Conservation (phyloP, 2,113 vertebrate genomes). For the Epinephelus fuscoguttatus region DNA sequence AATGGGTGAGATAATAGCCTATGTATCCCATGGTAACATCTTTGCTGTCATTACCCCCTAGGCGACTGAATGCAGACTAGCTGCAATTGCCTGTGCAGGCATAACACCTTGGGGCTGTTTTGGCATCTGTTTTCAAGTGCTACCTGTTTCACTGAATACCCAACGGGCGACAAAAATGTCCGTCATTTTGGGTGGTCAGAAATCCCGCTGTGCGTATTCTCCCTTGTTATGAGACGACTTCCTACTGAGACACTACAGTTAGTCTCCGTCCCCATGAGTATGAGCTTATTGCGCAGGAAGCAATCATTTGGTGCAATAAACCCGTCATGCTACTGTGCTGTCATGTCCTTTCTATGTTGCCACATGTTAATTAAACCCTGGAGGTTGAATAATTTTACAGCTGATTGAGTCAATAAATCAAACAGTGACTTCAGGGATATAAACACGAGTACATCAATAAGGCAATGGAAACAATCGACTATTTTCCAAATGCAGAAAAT, state of each 20-base stretch:
- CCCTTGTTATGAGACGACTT: slow-evolving; percentile 45
- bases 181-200: slow-evolving; percentile 20
- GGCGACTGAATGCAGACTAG: slow-evolving; percentile 54
- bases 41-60: slow-evolving; percentile 45
- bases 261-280: slow-evolving; percentile 25
- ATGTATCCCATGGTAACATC: slow-evolving; percentile 54
- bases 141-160: slow-evolving; percentile 34
- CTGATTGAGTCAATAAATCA: slow-evolving; percentile 13
- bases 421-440: not conserved
- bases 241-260: slow-evolving; percentile 46
- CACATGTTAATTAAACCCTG: slow-evolving; percentile 8
- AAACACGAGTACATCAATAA: not conserved
- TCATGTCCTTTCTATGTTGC: not conserved
- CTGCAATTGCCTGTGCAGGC: slow-evolving; percentile 55
- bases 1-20: slow-evolving; percentile 11
- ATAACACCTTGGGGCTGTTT: slow-evolving; percentile 52
- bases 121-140: slow-evolving; percentile 37
- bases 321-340: slow-evolving; percentile 27
- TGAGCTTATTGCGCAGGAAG: slow-evolving; percentile 37
- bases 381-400: slow-evolving; percentile 8
- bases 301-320: slow-evolving; percentile 55
- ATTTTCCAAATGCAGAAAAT: not conserved
- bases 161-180: slow-evolving; percentile 2
- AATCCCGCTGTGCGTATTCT: slow-evolving; percentile 38
- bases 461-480: not conserved